These are phyloP conservation scores for Megaceryle alcyon DNA, from an alignment of 2,797 vertebrate genomes.

Conservation along the genomic window DNA sequence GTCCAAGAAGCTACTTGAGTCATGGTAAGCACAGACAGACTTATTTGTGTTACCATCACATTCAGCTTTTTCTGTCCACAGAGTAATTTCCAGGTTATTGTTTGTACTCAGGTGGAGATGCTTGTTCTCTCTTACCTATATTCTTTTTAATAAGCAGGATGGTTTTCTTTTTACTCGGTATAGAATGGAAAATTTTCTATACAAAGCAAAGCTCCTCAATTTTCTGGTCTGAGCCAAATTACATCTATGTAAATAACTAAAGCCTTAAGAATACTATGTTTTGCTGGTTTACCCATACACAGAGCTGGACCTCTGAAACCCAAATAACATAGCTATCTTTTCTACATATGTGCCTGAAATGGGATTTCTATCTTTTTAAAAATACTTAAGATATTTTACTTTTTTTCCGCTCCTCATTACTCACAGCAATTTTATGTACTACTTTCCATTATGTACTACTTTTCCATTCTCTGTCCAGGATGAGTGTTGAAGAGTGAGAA, in stretches of 20 bases:
- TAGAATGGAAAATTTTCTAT: background rate
- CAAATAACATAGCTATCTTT: background rate
- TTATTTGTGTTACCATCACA: background rate
- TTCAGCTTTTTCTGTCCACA: background rate
- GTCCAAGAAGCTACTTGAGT: background rate
- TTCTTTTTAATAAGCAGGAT: background rate
- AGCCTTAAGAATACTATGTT: background rate
- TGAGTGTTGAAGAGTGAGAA: background rate
- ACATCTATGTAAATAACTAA: background rate
- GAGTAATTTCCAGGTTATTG: background rate
- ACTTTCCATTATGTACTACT: background rate
- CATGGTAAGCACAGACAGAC: background rate
- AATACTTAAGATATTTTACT: background rate
- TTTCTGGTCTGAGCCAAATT: background rate
- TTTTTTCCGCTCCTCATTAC: background rate
- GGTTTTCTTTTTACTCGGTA: background rate
- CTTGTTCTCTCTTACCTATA: fast-evolving
- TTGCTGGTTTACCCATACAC: background rate
- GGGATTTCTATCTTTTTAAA: background rate
- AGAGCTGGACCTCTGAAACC: background rate
- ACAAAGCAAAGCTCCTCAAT: background rate
- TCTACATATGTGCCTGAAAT: background rate
- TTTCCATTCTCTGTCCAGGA: background rate
- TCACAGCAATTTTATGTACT: background rate
- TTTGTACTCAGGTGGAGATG: background rate